Evolutionary conservation across 2,797 vertebrate genomes (phyloP), one percentile per base, ranked within the genome.

Genomic region (Squalus acanthias): DNA sequence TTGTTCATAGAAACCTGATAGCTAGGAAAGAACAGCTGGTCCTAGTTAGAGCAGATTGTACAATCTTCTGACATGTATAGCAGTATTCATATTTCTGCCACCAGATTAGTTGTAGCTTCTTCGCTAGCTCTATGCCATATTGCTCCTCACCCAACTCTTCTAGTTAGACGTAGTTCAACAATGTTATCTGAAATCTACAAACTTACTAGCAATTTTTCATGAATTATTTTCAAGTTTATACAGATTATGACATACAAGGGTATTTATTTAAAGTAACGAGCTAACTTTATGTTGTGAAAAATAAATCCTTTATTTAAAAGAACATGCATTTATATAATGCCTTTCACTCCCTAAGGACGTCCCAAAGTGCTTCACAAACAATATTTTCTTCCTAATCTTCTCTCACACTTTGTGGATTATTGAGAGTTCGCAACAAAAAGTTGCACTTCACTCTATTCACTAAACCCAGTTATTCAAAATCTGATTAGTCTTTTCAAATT

Each of bases 1-100:
- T 95, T 76, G 29, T n/a, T 76, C 69, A 76, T 95, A 46, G 70
- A 74, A 95, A 95, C 50, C 46, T 95, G 93, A 95, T 95, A 72
- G 74, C 70, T 60, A 60, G 94, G 33, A 53, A 95, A 76, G 94
- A 76, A 95, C 94, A 74, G 94, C 70, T 74, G 72, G 46, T 95
- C 94, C 94, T 76, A 60, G 70, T 76, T 95, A 95, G 70, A 57
- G 13, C 69, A 95, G 94, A 29, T 33, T 69, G 93, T 70, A 95
- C n/a, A 69, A 53, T 70, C 67, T 70, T 95, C 46, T 72, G 94
- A 60, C 89, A 65, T 29, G 6, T 20, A 92, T 6, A 63, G 57
- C 60, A 17, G 46, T 57, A 70, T 95, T 70, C 94, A 76, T n/a
- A 95, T 74, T 95, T 33, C 12, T 95, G 12, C 72, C 50, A 76